These are phyloP conservation scores for Scelioninae gen. 2 DNA, from an alignment of 2,888 invertebrate genomes.

Conservation along the genomic window DNA sequence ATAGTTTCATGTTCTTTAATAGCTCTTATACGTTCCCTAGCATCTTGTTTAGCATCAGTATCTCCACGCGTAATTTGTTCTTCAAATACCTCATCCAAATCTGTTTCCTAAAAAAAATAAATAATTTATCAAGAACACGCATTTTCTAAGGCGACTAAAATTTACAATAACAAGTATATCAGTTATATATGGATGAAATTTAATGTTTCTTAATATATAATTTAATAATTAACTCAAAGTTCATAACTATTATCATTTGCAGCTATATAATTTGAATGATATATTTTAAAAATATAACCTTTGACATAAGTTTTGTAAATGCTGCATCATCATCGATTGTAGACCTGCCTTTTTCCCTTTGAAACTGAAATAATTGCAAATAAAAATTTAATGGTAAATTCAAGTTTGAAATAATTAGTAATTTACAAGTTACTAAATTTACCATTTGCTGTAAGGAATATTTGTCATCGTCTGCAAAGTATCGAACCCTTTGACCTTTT, in stretches of 20 bases:
- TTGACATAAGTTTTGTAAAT: constrained; percentile 84
- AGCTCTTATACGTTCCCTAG: constrained; percentile 80
- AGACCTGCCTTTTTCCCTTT: constrained; percentile 87
- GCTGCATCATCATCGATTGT: constrained; percentile 88
- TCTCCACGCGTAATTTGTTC: constrained; percentile 84
- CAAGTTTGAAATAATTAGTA: constrained; percentile 21
- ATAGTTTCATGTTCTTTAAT: constrained; percentile 85
- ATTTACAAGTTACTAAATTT: constrained; percentile 63
- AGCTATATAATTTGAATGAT: too few species aligned
- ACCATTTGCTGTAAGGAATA: constrained; percentile 90
- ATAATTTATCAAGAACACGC: too few species aligned
- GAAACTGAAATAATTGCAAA: constrained; percentile 78
- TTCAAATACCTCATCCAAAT: constrained; percentile 90
- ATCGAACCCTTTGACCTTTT: constrained; percentile 83
- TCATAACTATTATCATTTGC: too few species aligned
- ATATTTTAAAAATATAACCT: constrained; percentile 66
- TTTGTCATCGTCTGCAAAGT: constrained; percentile 93
- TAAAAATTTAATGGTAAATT: constrained; percentile 13
- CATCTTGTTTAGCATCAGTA: constrained; percentile 79
- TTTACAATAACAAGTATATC: too few species aligned
- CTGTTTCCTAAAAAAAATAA: constrained; percentile 73
- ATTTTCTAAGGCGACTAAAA: too few species aligned
- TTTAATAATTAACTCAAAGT: too few species aligned
- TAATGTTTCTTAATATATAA: too few species aligned
- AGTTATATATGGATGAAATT: too few species aligned